Base-by-base conservation (phyloP, 23 tunicate species). In the Clavelina lepadiformis region DNA sequence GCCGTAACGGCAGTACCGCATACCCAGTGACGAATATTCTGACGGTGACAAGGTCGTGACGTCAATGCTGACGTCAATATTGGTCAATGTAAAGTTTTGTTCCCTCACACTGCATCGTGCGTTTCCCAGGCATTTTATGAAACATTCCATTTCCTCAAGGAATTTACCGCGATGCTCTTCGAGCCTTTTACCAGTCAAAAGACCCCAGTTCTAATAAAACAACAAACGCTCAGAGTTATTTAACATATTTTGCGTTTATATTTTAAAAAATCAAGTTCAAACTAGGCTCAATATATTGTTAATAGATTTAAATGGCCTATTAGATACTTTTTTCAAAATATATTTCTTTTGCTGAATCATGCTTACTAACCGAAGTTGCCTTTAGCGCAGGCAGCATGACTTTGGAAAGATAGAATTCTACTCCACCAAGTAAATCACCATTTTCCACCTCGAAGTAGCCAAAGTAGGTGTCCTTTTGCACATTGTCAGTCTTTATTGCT, bases 131-230 rank as follows among this genome's bases (percentile, higher is more conserved):
- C 95, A 86, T 55, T 86, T 67, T 32, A 86, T 78, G 34, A 86
- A 86, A 32, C 72, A 49, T 56, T 78, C 85, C 46, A 86, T 25
- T 58, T 86, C 95, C 47, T 78, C 95, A 29, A 86, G 69, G 58
- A 86, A 78, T 34, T 68, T 63, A 26, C 62, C 61, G 50, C 70
- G 63, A 5, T 71, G 69, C 7, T 60, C 61, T 3, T 44, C 75
- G 24, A 77, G 72, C 18, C 54, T 69, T 33, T 72, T 69, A 0
- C 95, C 95, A 55, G 50, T 72, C 46, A 86, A 34, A 8, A 59
- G 28, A 0, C 95, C 95, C 95, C 95, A 86, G 30, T 86, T 86
- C 95, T 86, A 19, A 6, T 21, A 72, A 72, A 72, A 29, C 34
- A 27, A 21, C n/a, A 65, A 41, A 65, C 71, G 8, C 26, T 11